Base-by-base conservation (phyloP, 2,113 vertebrate species). In the Agapornis roseicollis region DNA sequence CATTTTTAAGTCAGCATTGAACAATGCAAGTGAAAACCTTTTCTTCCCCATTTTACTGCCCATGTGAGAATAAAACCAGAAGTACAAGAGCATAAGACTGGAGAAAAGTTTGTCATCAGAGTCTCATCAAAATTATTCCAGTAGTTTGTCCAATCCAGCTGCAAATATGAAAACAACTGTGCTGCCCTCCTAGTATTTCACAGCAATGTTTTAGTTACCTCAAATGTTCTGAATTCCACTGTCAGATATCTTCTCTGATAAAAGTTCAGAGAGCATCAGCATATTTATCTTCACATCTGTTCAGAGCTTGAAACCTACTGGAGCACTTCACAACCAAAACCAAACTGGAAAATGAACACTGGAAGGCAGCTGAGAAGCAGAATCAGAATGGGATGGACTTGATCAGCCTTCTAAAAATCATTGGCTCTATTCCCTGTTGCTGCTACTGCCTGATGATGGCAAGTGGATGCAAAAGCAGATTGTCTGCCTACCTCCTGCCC, bases 391-490 rank as follows among this genome's bases (percentile, higher is more conserved):
- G 44, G 16, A 47, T 33, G 35, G 81, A 88, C 41, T 70, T 80
- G 42, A 88, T 44, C 39, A 50, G 63, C 50, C 89, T 95, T 77
- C 68, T 91, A 50, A 94, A 96, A 84, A 61, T 25, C 60, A 73
- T 37, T 92, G 66, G 66, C 94, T 94, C 74, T 27, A 29, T 69
- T 86, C 77, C 73, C 83, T 58, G 22, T 73, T 91, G 52, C 74
- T 91, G 52, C 69, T 74, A 58, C 74, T 69, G 79, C 72, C 73
- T 95, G 56, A 68, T 49, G 74, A 90, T 69, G 65, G 64, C 53
- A 88, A 96, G 56, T n/a, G 18, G 35, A 50, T 50, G 47, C 68
- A 91, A 88, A 96, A 91, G 60, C 85, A 92, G 77, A 91, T 53
- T 72, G 50, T 31, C 50, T 14, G n/a, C 52, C 90, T 66, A 76